Base-by-base conservation (phyloP, 2,113 vertebrate genomes). In the Eulemur macaco region DNA sequence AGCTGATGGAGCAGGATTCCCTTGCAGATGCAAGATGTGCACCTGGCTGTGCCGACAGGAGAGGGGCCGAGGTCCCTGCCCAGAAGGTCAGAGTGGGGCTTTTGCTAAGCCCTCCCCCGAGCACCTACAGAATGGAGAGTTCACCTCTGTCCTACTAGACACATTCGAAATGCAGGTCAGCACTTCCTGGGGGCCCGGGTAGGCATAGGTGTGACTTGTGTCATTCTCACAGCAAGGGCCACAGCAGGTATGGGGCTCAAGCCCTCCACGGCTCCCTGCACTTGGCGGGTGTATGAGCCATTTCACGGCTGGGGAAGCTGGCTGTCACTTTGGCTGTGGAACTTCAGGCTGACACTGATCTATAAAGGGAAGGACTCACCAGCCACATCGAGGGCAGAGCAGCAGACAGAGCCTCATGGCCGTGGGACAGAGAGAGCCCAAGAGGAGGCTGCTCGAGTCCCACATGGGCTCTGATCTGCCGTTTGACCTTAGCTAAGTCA, bases 181-280 rank as follows among this genome's bases (percentile, higher is more conserved):
- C n/a, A n/a, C 27, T 42, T 18, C 11, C 29, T 21, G 8, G 18
- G 14, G 15, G 18, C 7, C 7, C 8, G 6, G 54, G n/a, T 1
- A 18, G 73, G 14, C 25, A 29, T 17, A 13, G 6, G 42, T 29
- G 29, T 9, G 25, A 23, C 1, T 10, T 6, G 2, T 4, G 0
- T 42, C 29, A 23, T 7, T 25, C 34, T 60, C 52, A 23, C 34
- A 64, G 45, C 8, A 0, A 56, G 15, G 60, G 45, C 21, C n/a
- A 23, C 6, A 21, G 6, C 45, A 64, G 29, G 8, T 34, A 1
- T 29, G 29, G 60, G 60, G 60, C 25, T 39, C 5, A 21, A 18
- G 6, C 1, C 6, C 20, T 7, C 66, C 18, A 50, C 29, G 1
- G 29, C 56, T 27, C 23, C 15, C 37, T 29, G 2, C 20, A 7